A percentile compares a stretch with the other conserved stretches of the same genome.
Evolutionary conservation across 2,888 invertebrate genomes (phyloP).

Genomic region (Neoascia interrupta): DNA sequence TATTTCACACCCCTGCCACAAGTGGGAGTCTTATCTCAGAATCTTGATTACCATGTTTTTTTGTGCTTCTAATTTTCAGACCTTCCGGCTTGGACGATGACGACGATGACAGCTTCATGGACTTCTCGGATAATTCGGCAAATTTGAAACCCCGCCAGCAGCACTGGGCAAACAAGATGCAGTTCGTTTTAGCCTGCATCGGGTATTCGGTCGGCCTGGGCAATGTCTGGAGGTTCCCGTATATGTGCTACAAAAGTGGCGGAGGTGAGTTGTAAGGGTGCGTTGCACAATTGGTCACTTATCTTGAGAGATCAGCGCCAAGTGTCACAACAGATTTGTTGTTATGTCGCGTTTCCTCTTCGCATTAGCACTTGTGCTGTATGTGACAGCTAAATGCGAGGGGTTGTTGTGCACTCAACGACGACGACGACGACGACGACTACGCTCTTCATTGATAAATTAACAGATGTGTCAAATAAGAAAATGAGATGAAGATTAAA

Average conservation of each 20-base stretch:
- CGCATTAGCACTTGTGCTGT: conserved; percentile 55
- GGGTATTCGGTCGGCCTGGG: conserved; percentile 94
- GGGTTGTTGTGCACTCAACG: neutral
- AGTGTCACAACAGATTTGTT: conserved; percentile 68
- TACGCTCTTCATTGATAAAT: conserved; percentile 38
- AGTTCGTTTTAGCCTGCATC: conserved; percentile 93
- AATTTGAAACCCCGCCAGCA: conserved; percentile 88
- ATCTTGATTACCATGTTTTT: too few relatives aligned
- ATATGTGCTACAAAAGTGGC: conserved; percentile 93
- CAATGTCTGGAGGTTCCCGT: conserved; percentile 96
- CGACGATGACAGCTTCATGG: conserved; percentile 88
- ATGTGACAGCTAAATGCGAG: neutral
- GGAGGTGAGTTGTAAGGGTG: conserved; percentile 84
- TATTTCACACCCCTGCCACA: conserved; percentile 8
- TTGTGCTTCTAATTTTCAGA: too few relatives aligned
- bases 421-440: neutral
- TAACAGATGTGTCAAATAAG: conserved; percentile 57
- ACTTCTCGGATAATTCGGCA: conserved; percentile 85
- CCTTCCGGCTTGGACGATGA: conserved; percentile 88
- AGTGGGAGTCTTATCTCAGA: neutral
- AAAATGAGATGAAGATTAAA: conserved; percentile 68
- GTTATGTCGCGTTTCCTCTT: conserved; percentile 64
- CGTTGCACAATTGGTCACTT: conserved; percentile 55
- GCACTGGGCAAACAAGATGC: conserved; percentile 93
- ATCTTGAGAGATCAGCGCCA: conserved; percentile 59